Base-by-base conservation (phyloP, 2,888 invertebrate species). In the Netelia virgata region DNA sequence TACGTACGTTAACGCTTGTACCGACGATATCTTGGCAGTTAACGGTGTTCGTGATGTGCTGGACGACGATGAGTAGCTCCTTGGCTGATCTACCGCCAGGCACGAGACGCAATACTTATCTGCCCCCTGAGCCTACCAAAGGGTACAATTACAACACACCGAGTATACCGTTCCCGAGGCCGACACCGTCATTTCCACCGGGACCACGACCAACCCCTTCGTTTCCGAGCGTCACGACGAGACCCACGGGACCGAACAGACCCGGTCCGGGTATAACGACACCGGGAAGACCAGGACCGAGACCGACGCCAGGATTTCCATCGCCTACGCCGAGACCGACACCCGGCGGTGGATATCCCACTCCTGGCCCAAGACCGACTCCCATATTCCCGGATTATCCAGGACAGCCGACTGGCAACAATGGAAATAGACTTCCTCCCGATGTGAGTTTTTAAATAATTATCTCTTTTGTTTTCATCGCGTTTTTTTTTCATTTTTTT, bases 81-180 rank as follows among this genome's bases (percentile, higher is more conserved):
- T 90, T 95, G 85, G 95, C 94, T 86, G 94, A 95, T 88, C 94
- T 95, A 73, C 94, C 95, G 63, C 96, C 96, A 1, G 96, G 96
- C 14, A 95, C 96, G 84, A 88, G 92, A 72, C 91, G 92, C 74
- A 96, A 97, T 91, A 96, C 96, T 78, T 97, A 97, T 94, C 95
- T 97, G 74, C 97, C 97, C 20, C 95, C 95, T 3, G 95, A 96
- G 47, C 96, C 95, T 90, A 96, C 96, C 88, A 93, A 92, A 80
- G 91, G 93, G 43, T 97, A 97, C 94, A 95, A 95, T 88, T 97
- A 97, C 92, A 95, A 95, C n/a, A 95, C 95, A 61, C 97, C 97
- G 1, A 87, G 93, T 9, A 94, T 95, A 82, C 95, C 96, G 0
- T 96, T 96, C 93, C 94, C 90, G 41, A 89, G 89, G 83, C 88